Evolutionary conservation across 2,888 invertebrate genomes (phyloP).

Genomic region (Drosophila barbarae): DNA sequence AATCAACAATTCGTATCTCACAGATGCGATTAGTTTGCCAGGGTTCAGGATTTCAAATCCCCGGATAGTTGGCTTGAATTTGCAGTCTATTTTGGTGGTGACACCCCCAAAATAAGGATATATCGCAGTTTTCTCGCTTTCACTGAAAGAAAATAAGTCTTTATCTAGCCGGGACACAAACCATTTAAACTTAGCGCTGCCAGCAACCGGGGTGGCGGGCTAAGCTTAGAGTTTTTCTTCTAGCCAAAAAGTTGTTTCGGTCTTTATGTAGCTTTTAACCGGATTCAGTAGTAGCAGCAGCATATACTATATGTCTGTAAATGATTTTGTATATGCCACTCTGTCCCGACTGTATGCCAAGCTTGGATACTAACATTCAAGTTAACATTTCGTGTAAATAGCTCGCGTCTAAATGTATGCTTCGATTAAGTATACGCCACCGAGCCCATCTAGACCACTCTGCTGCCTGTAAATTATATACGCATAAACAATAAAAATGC

Average conservation of each 20-base stretch:
- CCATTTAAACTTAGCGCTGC: constrained; percentile 21
- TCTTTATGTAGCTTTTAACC: constrained; percentile 33
- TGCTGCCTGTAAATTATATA: constrained; percentile 65
- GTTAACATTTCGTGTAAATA: constrained; percentile 62
- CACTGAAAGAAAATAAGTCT: constrained; percentile 44
- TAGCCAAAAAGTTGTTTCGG: constrained; percentile 13
- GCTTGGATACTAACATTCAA: constrained; percentile 41
- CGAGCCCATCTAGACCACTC: constrained; percentile 25
- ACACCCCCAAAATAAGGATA: constrained; percentile 82
- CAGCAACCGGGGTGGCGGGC: constrained; percentile 18
- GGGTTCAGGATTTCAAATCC: constrained; percentile 88
- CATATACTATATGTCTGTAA: constrained; percentile 11
- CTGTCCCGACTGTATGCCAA: constrained; percentile 59
- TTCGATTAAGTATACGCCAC: constrained; percentile 28
- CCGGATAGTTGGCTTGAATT: constrained; percentile 81
- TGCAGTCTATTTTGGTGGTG: constrained; percentile 90
- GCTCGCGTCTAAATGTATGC: constrained; percentile 62
- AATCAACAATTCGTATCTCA: constrained; percentile 92
- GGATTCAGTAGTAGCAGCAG: constrained; percentile 14
- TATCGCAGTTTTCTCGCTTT: constrained; percentile 87
- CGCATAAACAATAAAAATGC: constrained; percentile 57
- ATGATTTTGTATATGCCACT: constrained; percentile 25
- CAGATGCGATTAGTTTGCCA: constrained; percentile 90
- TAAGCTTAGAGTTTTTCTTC: constrained; percentile 17
- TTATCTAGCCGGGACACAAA: constrained; percentile 13